Percentiles rank a stretch among this genome's conserved stretches.
These are phyloP conservation scores for Sylvia borin DNA, from an alignment of 2,797 vertebrate species.

Conservation along the genomic window DNA sequence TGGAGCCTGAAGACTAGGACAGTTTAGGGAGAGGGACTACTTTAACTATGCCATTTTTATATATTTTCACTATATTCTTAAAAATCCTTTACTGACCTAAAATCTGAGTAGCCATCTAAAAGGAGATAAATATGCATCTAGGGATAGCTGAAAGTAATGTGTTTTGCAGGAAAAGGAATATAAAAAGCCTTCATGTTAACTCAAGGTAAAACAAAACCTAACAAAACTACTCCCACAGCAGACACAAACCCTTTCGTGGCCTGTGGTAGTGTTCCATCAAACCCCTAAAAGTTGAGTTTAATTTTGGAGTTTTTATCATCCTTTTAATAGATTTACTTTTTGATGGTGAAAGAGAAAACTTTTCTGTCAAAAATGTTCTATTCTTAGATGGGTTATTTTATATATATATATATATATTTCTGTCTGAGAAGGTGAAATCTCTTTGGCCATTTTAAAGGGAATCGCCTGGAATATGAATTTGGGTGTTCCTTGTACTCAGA, in stretches of 20 bases:
- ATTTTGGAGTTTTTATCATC: neutral
- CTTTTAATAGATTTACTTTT: neutral
- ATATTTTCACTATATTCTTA: neutral
- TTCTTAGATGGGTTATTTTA: neutral
- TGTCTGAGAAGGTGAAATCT: neutral
- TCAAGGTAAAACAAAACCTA: neutral
- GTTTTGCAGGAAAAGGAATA: neutral
- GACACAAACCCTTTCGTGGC: neutral
- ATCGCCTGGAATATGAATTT: neutral
- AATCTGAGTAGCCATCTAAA: neutral
- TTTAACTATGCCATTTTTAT: neutral
- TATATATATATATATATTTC: neutral
- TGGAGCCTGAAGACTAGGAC: neutral
- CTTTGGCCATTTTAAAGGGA: neutral
- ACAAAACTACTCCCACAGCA: neutral
- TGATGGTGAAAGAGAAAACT: neutral
- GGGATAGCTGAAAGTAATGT: neutral
- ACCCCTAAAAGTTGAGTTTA: neutral
- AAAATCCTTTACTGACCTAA: neutral
- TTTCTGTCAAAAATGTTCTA: neutral
- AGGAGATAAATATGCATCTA: neutral
- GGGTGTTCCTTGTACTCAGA: neutral
- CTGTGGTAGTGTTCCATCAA: neutral
- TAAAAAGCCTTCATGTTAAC: neutral
- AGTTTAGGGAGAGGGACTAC: neutral